phyloP scores from a whole-genome alignment of 2,888 invertebrate species.

The Drosophila kanekoi region DNA sequence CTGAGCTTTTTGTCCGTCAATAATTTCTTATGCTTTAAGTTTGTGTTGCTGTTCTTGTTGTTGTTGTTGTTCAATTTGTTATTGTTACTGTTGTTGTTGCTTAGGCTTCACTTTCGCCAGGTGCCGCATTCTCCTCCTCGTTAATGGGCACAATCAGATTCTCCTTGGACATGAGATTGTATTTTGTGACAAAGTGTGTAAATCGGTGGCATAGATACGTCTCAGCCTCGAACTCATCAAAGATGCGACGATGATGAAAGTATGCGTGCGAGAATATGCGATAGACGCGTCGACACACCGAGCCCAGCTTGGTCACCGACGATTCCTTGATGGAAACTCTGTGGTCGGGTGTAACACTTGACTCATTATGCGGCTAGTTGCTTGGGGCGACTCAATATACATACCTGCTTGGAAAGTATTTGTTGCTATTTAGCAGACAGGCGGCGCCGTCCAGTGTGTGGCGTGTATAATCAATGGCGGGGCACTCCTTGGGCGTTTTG shows the following conservation, averaged over 20 bases:
- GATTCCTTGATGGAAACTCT: constrained; percentile 99
- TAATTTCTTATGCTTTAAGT: constrained; percentile 52
- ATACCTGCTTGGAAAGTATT: constrained; percentile 99
- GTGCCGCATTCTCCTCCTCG: constrained; percentile 89
- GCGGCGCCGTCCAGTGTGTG: constrained; percentile 99
- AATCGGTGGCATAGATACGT: constrained; percentile 98
- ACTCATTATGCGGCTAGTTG: constrained; percentile 50
- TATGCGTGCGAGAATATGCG: constrained; percentile 99
- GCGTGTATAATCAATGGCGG: constrained; percentile 99
- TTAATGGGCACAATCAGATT: constrained; percentile 99
- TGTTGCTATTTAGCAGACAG: constrained; percentile 98
- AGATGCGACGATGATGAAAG: constrained; percentile 98
- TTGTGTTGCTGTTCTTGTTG: constrained; percentile 35
- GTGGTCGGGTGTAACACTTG: constrained; percentile 80
- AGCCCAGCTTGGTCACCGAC: constrained; percentile 98
- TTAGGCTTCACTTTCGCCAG: constrained; percentile 87
- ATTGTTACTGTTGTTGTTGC: constrained; percentile 31
- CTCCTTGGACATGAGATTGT: constrained; percentile 99
- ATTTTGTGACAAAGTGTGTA: constrained; percentile 99
- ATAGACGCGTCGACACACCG: constrained; percentile 99
- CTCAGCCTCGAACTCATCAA: constrained; percentile 99
- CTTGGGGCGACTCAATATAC: constrained; percentile 10
- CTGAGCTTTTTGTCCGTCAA: constrained; percentile 42
- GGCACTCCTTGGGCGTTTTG: constrained; percentile 99
- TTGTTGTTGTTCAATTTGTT: constrained; percentile 23